Percentiles rank a stretch among this genome's conserved stretches.
Evolutionary conservation across 1,140 invertebrate species (phyloP).

Genomic region (Trichonephila inaurata): DNA sequence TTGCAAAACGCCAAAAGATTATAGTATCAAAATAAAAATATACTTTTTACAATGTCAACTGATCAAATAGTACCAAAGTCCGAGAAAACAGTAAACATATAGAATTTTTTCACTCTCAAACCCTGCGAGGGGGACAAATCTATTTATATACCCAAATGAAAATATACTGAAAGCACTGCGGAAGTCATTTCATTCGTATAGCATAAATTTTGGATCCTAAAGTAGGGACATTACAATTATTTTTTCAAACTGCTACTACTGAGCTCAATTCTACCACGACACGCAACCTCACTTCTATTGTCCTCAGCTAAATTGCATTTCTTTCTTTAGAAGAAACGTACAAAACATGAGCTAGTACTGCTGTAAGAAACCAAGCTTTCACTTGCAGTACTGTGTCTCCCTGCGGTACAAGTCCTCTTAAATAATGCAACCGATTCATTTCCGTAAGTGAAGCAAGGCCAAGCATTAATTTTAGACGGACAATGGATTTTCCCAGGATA

Average conservation of each 20-base stretch:
- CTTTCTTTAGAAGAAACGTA: not conserved
- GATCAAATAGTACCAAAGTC: no score
- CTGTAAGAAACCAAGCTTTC: not conserved
- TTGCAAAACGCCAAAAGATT: no score
- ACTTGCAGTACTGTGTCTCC: not conserved
- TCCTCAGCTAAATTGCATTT: not conserved
- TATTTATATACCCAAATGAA: no score
- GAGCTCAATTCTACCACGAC: not conserved
- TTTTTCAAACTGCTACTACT: not conserved
- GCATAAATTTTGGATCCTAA: not conserved
- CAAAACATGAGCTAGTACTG: not conserved
- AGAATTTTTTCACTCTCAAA: no score
- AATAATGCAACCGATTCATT: slow-evolving; percentile 38
- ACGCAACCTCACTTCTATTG: not conserved
- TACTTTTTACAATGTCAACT: no score
- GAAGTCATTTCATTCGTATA: not conserved
- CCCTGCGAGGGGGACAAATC: no score
- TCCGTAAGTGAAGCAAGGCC: slow-evolving; percentile 20
- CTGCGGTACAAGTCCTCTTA: not conserved
- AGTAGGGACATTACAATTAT: not conserved
- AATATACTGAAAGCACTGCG: no score
- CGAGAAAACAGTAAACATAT: no score
- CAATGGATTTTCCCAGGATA: slow-evolving; percentile 34
- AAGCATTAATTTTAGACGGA: slow-evolving; percentile 49
- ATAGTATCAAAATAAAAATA: no score